Evolutionary conservation across 2,113 vertebrate species (phyloP).

Genomic region (Telmatochromis sp.): DNA sequence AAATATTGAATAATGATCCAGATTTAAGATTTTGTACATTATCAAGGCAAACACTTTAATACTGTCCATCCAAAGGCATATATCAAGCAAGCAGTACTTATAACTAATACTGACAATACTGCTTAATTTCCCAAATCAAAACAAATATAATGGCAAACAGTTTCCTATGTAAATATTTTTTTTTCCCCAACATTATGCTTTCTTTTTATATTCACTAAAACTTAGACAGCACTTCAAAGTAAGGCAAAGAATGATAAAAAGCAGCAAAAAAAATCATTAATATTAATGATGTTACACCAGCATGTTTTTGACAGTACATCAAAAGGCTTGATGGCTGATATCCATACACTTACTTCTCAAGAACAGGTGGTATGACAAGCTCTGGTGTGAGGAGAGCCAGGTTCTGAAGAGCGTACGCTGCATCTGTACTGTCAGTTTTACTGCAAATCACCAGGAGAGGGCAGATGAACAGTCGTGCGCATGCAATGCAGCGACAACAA

Average conservation of each 20-base stretch:
- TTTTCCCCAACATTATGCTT: not conserved
- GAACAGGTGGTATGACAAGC: constrained; percentile 90
- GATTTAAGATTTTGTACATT: not conserved
- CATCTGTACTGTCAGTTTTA: constrained; percentile 94
- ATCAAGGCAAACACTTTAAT: not conserved
- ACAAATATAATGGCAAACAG: not conserved
- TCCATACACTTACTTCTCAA: constrained; percentile 81
- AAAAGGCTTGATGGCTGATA: not conserved
- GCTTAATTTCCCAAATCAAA: not conserved
- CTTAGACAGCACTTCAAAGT: not conserved
- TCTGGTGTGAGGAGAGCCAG: constrained; percentile 93
- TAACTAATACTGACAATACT: not conserved
- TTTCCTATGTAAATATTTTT: not conserved
- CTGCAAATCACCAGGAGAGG: constrained; percentile 51
- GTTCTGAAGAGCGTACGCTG: constrained; percentile 93
- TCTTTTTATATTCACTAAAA: not conserved
- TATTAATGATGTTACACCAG: not conserved
- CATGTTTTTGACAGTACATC: not conserved
- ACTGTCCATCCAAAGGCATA: not conserved
- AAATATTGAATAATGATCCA: not conserved
- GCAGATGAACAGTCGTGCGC: not conserved
- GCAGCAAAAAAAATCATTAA: not conserved
- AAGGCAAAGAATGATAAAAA: not conserved
- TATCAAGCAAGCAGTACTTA: not conserved
- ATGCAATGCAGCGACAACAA: not conserved